Base-by-base conservation (phyloP, 2,888 invertebrate species). In the Cheilosia vulpina region DNA sequence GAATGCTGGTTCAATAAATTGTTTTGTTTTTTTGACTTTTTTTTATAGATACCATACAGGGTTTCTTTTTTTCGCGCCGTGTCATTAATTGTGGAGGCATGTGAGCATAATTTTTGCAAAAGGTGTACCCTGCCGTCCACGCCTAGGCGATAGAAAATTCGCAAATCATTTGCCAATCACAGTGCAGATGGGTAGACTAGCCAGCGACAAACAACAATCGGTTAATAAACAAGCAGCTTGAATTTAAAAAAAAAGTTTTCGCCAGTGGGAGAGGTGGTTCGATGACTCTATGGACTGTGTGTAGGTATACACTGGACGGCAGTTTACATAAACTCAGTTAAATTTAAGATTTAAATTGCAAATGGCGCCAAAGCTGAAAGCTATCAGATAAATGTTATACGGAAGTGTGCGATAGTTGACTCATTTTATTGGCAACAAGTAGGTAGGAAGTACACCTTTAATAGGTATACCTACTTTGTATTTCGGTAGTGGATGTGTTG, bases 131-230 rank as follows among this genome's bases (percentile, higher is more conserved):
- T 45, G n/a, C 17, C 27, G 24, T 76, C 80, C 75, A 84, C 84
- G 84, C 84, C 75, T 76, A 60, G 71, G 75, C 24, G 69, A 76
- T 71, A 75, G 80, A 80, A 84, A 79, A 69, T 75, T 38, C 71
- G 65, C 79, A 76, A 84, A 75, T 84, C 84, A 75, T 80, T 75
- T 84, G 80, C 79, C 84, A 84, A 69, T 71, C 84, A 84, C 52
- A 71, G 41, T 41, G 52, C 41, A 50, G 57, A 84, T 65, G 65
- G 65, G 38, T 38, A 38, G 38, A 53, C 71, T 66, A 66, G 47
- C 69, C 75, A 71, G 69, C 71, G 69, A 84, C 79, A 65, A 69
- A 69, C 73, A 65, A 80, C 69, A 76, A 76, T 71, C 60, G 75
- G 69, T 45, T 27, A 60, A 15, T 75, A 72, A 69, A 68, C 60